Evolutionary conservation across 2,113 vertebrate genomes (phyloP).

Genomic region (Sinocyclocheilus grahami): DNA sequence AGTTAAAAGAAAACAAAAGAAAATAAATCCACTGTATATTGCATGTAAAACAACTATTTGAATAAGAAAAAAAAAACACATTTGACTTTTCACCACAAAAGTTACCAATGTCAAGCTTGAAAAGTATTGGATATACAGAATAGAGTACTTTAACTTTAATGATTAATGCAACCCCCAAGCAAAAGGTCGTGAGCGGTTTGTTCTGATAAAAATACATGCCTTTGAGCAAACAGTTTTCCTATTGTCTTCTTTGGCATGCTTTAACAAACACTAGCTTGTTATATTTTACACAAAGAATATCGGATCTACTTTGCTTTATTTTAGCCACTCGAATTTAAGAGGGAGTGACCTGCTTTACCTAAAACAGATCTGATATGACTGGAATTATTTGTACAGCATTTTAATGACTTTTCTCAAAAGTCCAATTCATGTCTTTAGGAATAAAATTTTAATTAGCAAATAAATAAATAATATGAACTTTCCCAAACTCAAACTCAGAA

Average conservation of each 20-base stretch:
- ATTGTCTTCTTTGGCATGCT: background rate
- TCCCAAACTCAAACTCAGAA: background rate
- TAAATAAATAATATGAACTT: background rate
- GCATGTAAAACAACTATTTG: background rate
- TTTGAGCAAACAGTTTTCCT: background rate
- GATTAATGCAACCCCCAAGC: background rate
- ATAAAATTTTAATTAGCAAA: background rate
- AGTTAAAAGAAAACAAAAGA: background rate
- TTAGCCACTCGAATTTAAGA: background rate
- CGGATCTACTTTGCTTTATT: background rate
- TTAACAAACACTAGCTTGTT: background rate
- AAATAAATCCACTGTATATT: background rate
- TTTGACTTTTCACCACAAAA: background rate
- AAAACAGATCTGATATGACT: background rate
- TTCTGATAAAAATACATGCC: background rate
- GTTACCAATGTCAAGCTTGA: background rate
- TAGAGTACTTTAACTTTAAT: background rate
- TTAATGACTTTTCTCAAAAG: background rate
- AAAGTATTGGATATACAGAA: background rate
- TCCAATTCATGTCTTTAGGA: background rate
- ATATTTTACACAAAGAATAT: background rate
- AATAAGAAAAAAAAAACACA: too few relatives aligned
- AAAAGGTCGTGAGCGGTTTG: background rate
- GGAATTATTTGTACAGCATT: background rate
- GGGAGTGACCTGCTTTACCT: background rate